Evolutionary conservation across 2,113 vertebrate genomes (phyloP).

Genomic region (Leucopsar rothschildi): DNA sequence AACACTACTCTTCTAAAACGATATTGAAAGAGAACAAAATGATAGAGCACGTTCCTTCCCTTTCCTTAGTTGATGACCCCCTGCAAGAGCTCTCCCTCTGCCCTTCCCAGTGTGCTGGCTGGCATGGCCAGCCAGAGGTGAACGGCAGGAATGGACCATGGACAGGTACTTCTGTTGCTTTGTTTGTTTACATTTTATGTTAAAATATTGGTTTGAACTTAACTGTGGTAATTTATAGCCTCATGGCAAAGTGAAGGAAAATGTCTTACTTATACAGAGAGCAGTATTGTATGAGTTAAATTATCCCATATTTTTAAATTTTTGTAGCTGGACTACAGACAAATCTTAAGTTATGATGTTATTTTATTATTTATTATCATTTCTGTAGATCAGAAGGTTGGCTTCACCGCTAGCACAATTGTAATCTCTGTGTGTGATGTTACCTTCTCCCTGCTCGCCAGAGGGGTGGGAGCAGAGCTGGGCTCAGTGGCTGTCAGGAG

Average conservation of each 20-base stretch:
- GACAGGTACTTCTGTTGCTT: conserved; percentile 66
- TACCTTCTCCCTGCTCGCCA: conserved; percentile 2
- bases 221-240: conserved; percentile 79
- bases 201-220: conserved; percentile 73
- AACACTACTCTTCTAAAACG: conserved; percentile 48
- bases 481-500: not conserved
- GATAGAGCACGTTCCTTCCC: not conserved
- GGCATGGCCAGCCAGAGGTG: not conserved
- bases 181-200: conserved; percentile 83
- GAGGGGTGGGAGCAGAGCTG: conserved; percentile 44
- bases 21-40: conserved; percentile 43
- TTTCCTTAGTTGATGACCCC: not conserved
- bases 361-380: conserved; percentile 78
- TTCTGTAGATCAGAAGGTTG: conserved; percentile 83
- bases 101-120: not conserved
- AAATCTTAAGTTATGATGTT: conserved; percentile 93
- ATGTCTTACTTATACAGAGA: conserved; percentile 79
- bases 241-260: conserved; percentile 78
- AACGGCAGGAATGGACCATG: conserved; percentile 44
- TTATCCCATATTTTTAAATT: conserved; percentile 84
- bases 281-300: conserved; percentile 89
- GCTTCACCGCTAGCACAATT: conserved; percentile 80
- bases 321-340: conserved; percentile 99
- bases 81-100: conserved; percentile 3
- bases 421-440: conserved; percentile 60